phyloP scores from a whole-genome alignment of 2,113 vertebrate species.

The Macquaria australasica region DNA sequence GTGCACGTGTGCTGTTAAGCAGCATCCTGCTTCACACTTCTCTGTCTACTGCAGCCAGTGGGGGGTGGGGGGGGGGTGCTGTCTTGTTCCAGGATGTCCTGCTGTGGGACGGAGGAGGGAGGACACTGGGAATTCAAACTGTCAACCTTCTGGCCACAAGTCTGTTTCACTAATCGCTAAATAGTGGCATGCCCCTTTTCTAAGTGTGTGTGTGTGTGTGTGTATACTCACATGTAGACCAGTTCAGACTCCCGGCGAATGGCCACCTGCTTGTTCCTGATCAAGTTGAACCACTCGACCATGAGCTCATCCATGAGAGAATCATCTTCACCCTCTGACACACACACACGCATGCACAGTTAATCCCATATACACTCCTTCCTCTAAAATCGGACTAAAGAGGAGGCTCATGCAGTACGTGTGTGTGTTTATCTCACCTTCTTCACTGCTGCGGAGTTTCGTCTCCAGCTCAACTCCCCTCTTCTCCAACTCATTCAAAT shows the following conservation, averaged over 20 bases:
- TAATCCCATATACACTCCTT: conserved; percentile 7
- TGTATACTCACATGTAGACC: conserved; percentile 73
- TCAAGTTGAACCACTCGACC: conserved; percentile 97
- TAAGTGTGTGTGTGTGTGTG: conserved; percentile 2
- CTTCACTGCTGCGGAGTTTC: conserved; percentile 88
- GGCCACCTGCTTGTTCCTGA: conserved; percentile 94
- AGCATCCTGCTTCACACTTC: conserved; percentile 37
- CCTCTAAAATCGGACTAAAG: background rate
- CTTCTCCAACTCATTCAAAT: conserved; percentile 89
- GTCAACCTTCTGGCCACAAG: conserved; percentile 79
- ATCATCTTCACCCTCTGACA: conserved; percentile 90
- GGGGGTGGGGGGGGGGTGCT: background rate
- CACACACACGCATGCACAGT: conserved; percentile 18
- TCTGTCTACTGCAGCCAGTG: conserved; percentile 16
- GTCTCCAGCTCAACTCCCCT: conserved; percentile 92
- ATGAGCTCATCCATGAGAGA: conserved; percentile 86
- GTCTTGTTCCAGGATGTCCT: conserved; percentile 55
- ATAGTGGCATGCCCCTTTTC: conserved; percentile 56
- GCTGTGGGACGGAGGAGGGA: conserved; percentile 56
- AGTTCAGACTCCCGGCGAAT: conserved; percentile 93
- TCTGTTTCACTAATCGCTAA: conserved; percentile 69
- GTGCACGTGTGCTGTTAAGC: conserved; percentile 21
- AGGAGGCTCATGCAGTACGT: background rate
- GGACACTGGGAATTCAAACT: conserved; percentile 78
- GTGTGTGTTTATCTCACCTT: conserved; percentile 83